Evolutionary conservation across 2,888 invertebrate species (phyloP), one percentile per base, ranked within the genome.

Genomic region (Pachycephus smyrnensis): DNA sequence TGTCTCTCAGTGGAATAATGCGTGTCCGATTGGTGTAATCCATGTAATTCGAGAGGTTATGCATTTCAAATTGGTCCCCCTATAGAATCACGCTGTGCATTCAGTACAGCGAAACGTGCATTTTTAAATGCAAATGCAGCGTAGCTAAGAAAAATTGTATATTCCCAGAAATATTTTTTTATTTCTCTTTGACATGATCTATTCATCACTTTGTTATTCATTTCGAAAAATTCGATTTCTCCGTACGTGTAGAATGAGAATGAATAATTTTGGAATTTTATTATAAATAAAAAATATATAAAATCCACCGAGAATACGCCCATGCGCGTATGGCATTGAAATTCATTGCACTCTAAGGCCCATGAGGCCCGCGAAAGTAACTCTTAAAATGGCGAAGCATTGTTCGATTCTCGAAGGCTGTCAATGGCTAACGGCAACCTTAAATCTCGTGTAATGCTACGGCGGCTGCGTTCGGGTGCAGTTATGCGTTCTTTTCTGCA

Each of bases 391-490:
- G 80, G 83, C 74, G 81, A 79, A 80, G 80, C 84, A 23, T 55
- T 55, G 55, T 55, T 55, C 55, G 55, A 55, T 55, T 55, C 55
- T 55, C 55, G 55, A 55, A 55, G 55, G 55, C 55, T 55, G 55
- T 23, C 55, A 55, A 55, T 55, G 55, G 55, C 55, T 55, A 86
- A 84, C 81, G 82, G 84, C 82, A 80, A 84, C 82, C 83, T 85
- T 83, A 85, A 88, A 87, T 88, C 87, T 85, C 84, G 83, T 82
- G 83, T 86, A 86, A 87, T 85, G 84, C 81, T 55, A 55, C 55
- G 55, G 55, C 55, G 55, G 55, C 55, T 55, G 23, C 81, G 80
- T 80, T 79, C 80, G 77, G 79, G 76, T 75, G 73, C 80, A 55
- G 77, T 68, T 75, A 35, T 36, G 30, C 69, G 31, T 74, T 68